phyloP scores from a whole-genome alignment of 2,797 vertebrate genomes.

The Kryptolebias ocellatus region DNA sequence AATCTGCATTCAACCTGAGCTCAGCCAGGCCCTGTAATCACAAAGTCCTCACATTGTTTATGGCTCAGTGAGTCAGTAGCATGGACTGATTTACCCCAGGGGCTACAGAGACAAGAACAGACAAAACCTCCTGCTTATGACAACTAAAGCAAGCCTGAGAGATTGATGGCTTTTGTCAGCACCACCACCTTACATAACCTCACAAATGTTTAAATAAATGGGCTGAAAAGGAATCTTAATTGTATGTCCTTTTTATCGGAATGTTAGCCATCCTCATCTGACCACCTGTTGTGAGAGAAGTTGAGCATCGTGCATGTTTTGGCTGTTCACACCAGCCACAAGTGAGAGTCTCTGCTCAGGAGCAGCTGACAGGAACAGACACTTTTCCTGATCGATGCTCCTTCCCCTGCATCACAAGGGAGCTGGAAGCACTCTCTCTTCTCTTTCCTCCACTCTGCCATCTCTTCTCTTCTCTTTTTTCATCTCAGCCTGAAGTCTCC shows the following conservation, averaged over 20 bases:
- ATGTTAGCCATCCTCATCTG: constrained; percentile 14
- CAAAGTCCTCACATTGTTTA: constrained; percentile 69
- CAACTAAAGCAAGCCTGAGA: constrained; percentile 51
- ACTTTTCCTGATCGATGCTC: constrained; percentile 66
- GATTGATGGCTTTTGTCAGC: constrained; percentile 60
- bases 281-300: constrained; percentile 60
- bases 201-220: constrained; percentile 42
- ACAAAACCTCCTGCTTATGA: constrained; percentile 65
- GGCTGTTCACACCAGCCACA: constrained; percentile 59
- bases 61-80: constrained; percentile 74
- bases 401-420: constrained; percentile 54
- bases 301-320: constrained; percentile 47
- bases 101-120: constrained; percentile 76
- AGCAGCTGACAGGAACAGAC: constrained; percentile 53
- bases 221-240: constrained; percentile 8
- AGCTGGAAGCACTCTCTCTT: constrained; percentile 59
- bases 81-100: constrained; percentile 74
- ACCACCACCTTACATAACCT: constrained; percentile 36
- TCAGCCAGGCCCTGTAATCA: constrained; percentile 76
- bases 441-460: constrained; percentile 40
- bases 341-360: constrained; percentile 55
- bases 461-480: constrained; percentile 49
- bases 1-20: constrained; percentile 56
- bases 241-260: background rate
- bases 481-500: constrained; percentile 58